Base-by-base conservation (phyloP, 1,140 invertebrate species). In the Drosophila teissieri region DNA sequence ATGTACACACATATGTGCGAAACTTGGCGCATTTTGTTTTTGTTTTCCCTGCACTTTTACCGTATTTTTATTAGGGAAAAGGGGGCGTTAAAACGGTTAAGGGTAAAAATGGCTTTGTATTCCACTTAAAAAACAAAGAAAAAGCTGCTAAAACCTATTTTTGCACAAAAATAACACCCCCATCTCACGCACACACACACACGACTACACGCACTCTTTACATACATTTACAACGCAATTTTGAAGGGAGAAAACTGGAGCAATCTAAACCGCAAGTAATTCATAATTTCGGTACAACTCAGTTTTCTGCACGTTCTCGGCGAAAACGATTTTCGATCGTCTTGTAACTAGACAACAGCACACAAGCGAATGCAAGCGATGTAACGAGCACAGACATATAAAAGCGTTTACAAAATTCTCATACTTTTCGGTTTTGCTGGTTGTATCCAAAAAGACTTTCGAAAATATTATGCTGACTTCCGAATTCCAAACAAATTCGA, bases 1-100 rank as follows among this genome's bases (percentile, higher is more conserved):
- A 44, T n/a, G 1, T 45, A 22, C 12, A 34, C 22, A 42, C 17
- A 31, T 49, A 53, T 58, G 53, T 84, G 49, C 72, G 54, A 75
- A 75, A 64, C 73, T 58, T 76, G 57, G 73, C 73, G 73, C 73
- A 75, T 74, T 46, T 63, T 60, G 56, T 57, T 70, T 70, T 84
- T 69, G 52, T 69, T 80, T 65, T 69, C 49, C 45, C 58, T 81
- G 45, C 67, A 73, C 48, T 62, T 57, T 49, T 57, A 64, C 61
- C 55, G 42, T 56, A 56, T 73, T 55, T 69, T 58, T 44, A 78
- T 61, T 36, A 52, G 42, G 45, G 63, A 42, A 63, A 24, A 15
- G 63, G 3, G 12, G 0, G 17, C 14, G 11, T 24, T 24, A 15
- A 37, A n/a, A 39, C 14, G 40, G 27, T 7, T 14, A 17, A 17